These are phyloP conservation scores for Paracanthobrama guichenoti DNA, from an alignment of 2,113 vertebrate species.

Conservation along the genomic window DNA sequence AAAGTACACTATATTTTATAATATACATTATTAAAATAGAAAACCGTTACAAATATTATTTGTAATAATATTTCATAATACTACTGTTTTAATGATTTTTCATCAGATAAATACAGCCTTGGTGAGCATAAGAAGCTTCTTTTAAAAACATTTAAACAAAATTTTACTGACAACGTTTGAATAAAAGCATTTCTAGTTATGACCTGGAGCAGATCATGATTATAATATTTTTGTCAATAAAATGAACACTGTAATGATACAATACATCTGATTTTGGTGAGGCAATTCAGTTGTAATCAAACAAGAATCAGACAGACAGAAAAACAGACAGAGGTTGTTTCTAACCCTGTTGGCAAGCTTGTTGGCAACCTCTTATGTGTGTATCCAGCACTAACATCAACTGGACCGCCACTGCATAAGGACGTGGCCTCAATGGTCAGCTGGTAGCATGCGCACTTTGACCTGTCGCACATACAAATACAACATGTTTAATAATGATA, in stretches of 20 bases:
- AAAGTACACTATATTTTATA: too few relatives aligned
- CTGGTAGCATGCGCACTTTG: conserved; percentile 85
- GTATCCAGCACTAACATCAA: conserved; percentile 81
- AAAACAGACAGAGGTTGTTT: background rate
- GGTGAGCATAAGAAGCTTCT: background rate
- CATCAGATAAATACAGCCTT: too few relatives aligned
- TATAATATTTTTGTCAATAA: background rate
- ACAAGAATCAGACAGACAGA: background rate
- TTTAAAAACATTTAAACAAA: too few relatives aligned
- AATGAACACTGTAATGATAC: background rate
- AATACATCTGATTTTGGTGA: too few relatives aligned
- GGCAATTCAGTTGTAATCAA: background rate
- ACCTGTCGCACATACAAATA: conserved; percentile 65
- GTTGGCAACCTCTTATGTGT: conserved; percentile 84
- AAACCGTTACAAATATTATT: too few relatives aligned
- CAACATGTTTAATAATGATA: background rate
- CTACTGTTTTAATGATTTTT: too few relatives aligned
- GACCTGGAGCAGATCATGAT: background rate
- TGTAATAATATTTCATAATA: too few relatives aligned
- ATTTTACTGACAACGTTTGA: background rate
- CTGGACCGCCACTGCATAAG: conserved; percentile 77
- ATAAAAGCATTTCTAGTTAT: background rate
- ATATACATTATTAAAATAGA: too few relatives aligned
- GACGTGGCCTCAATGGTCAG: conserved; percentile 81
- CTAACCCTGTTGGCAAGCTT: conserved; percentile 85